phyloP scores from a whole-genome alignment of 2,113 vertebrate species.

The Mystacornis crossleyi region DNA sequence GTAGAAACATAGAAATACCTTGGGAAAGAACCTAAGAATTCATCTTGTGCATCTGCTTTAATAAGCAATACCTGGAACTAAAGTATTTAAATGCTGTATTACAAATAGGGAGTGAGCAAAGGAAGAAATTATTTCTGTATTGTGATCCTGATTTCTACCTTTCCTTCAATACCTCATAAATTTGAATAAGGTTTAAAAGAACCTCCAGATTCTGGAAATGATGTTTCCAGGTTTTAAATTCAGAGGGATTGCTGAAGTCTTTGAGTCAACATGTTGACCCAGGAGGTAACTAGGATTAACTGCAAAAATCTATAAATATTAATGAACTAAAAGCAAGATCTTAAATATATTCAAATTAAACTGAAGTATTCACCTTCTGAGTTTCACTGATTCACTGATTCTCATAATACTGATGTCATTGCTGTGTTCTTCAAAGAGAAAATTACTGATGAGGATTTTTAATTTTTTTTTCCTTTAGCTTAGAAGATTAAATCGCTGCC shows the following conservation, averaged over 20 bases:
- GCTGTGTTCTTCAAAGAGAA: neutral
- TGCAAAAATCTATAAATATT: neutral
- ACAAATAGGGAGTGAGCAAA: neutral
- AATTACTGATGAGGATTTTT: neutral
- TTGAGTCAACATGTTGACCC: accelerated
- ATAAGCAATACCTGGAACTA: neutral
- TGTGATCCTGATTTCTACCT: neutral
- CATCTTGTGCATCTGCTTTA: neutral
- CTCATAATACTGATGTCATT: neutral
- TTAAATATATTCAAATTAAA: neutral
- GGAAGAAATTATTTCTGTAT: neutral
- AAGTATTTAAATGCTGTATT: neutral
- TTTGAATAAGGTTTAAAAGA: neutral
- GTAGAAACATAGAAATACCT: neutral
- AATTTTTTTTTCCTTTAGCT: neutral
- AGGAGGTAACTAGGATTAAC: neutral
- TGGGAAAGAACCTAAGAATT: neutral
- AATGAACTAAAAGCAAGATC: neutral
- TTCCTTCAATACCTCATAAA: neutral
- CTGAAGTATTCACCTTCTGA: neutral
- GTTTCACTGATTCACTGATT: neutral
- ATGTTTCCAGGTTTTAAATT: neutral
- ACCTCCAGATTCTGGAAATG: neutral
- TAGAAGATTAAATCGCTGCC: neutral
- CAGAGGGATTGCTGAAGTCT: neutral